These are phyloP conservation scores for Drosophila prosaltans DNA, from an alignment of 1,140 invertebrate species.

Conservation along the genomic window DNA sequence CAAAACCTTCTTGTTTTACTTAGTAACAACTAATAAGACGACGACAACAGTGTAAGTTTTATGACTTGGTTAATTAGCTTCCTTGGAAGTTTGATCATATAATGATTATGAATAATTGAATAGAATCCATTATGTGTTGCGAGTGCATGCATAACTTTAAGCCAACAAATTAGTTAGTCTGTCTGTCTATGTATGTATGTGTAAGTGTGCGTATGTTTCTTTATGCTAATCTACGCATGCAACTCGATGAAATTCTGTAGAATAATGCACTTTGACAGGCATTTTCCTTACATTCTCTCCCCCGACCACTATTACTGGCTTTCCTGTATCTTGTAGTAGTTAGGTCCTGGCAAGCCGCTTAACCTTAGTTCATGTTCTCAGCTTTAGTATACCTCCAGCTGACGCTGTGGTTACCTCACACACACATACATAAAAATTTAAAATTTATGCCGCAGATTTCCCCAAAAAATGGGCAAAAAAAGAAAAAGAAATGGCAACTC, in stretches of 20 bases:
- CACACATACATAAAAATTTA: neutral
- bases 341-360: constrained; percentile 10
- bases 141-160: constrained; percentile 10
- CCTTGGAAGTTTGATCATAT: neutral
- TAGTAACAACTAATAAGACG: neutral
- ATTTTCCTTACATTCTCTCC: neutral
- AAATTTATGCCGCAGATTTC: too few relatives aligned
- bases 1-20: neutral
- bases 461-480: too few relatives aligned
- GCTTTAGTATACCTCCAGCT: constrained; percentile 2
- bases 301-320: neutral
- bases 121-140: constrained; percentile 4
- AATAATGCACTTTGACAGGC: constrained; percentile 12
- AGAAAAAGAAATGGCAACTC: too few relatives aligned
- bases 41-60: neutral
- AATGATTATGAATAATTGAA: constrained; percentile 4
- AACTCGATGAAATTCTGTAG: constrained; percentile 13
- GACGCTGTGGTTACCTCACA: constrained; percentile 9
- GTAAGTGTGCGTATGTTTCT: constrained; percentile 4
- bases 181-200: constrained; percentile 4
- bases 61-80: neutral
- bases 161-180: neutral
- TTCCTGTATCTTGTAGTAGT: neutral
- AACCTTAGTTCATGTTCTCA: neutral
- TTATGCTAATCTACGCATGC: constrained; percentile 9